A percentile compares a stretch with the other conserved stretches of the same genome.
phyloP scores from a whole-genome alignment of 2,113 vertebrate species.

The Anseranas semipalmata region DNA sequence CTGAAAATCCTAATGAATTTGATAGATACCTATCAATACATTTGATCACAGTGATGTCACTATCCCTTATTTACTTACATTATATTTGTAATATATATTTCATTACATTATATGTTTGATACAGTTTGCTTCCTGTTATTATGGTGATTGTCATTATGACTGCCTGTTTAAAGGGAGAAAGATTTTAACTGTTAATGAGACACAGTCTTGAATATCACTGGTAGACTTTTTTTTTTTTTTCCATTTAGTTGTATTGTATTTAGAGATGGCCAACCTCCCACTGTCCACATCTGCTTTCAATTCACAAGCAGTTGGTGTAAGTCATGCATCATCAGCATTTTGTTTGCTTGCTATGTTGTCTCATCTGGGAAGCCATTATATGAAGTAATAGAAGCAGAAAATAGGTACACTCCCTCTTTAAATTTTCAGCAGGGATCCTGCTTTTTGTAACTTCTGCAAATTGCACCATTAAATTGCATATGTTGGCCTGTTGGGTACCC shows the following conservation, averaged over 20 bases:
- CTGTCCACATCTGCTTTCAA: conserved; percentile 70
- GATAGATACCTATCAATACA: not conserved
- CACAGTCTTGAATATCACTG: not conserved
- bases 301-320: conserved; percentile 64
- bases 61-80: not conserved
- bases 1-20: not conserved
- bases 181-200: not conserved
- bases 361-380: conserved; percentile 63
- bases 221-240: not conserved
- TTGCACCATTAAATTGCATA: conserved; percentile 68
- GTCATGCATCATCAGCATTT: conserved; percentile 58
- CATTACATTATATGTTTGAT: not conserved
- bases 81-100: not conserved
- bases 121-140: not conserved
- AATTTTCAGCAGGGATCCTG: conserved; percentile 63
- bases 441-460: conserved; percentile 62
- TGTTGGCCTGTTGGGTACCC: conserved; percentile 51
- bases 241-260: not conserved
- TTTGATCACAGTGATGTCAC: not conserved
- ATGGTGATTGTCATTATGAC: not conserved
- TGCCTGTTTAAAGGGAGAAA: not conserved
- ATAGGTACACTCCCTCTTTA: conserved; percentile 56
- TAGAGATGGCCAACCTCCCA: conserved; percentile 53
- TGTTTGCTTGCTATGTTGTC: conserved; percentile 48
- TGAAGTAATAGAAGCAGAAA: conserved; percentile 58